phyloP scores from a whole-genome alignment of 23 tunicate species.

The Trididemnum clinides region DNA sequence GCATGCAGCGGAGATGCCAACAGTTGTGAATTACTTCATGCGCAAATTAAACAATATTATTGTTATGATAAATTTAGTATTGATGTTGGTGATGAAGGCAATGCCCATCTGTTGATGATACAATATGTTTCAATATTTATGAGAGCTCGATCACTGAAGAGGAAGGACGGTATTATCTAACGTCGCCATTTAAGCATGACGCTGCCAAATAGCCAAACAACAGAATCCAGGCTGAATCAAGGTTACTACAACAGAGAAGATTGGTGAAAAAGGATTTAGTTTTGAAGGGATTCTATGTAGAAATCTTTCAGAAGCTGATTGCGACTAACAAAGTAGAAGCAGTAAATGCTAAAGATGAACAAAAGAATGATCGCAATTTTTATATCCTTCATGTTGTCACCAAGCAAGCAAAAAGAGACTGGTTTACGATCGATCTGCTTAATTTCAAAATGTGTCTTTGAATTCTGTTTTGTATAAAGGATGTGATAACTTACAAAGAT shows the following conservation, averaged over 20 bases:
- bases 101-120: too few species aligned
- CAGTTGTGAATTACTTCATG: too few species aligned
- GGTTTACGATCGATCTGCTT: slow-evolving; percentile 18
- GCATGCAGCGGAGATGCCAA: too few species aligned
- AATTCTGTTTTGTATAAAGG: slow-evolving; percentile 15
- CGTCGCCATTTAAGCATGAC: too few species aligned
- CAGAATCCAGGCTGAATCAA: too few species aligned
- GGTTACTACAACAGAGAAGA: slow-evolving; percentile 5
- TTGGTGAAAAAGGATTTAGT: background rate
- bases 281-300: background rate
- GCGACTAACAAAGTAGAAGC: background rate
- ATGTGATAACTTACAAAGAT: background rate
- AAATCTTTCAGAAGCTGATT: background rate
- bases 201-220: too few species aligned
- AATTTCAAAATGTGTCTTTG: background rate
- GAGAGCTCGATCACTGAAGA: too few species aligned
- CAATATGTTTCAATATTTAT: too few species aligned
- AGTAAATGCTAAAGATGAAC: background rate
- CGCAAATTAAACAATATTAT: too few species aligned
- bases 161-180: too few species aligned
- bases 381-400: slow-evolving; percentile 10
- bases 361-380: background rate
- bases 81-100: too few species aligned
- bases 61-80: too few species aligned
- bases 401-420: background rate